These are phyloP conservation scores for Zaprionus vittiger DNA, from an alignment of 1,140 invertebrate species.

Conservation along the genomic window DNA sequence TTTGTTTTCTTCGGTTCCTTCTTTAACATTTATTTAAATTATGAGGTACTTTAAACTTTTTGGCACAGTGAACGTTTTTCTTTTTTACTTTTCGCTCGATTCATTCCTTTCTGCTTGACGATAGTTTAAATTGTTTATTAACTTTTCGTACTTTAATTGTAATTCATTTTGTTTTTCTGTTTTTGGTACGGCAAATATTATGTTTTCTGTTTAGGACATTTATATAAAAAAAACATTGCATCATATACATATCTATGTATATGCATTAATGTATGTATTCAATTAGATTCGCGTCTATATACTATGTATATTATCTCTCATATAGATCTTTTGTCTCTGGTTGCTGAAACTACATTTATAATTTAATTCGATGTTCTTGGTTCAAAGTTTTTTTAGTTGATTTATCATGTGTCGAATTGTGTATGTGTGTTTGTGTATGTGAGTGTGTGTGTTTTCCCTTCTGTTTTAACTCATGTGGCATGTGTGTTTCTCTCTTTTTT, in stretches of 20 bases:
- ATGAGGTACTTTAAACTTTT: slow-evolving; percentile 84
- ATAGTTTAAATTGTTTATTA: slow-evolving; percentile 55
- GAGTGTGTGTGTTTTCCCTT: background rate
- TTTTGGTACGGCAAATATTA: slow-evolving; percentile 71
- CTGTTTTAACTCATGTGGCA: background rate
- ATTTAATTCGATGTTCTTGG: slow-evolving; percentile 14
- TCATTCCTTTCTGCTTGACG: slow-evolving; percentile 33
- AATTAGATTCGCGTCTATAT: slow-evolving; percentile 7
- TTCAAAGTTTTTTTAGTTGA: slow-evolving; percentile 3
- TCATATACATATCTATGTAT: slow-evolving; percentile 20
- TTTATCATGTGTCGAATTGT: background rate
- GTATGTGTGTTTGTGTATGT: background rate
- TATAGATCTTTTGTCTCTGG: background rate
- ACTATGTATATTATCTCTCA: slow-evolving; percentile 2
- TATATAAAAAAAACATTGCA: slow-evolving; percentile 46
- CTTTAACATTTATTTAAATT: slow-evolving; percentile 81
- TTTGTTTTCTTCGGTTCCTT: slow-evolving; percentile 39
- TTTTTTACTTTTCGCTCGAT: slow-evolving; percentile 63
- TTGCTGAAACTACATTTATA: slow-evolving; percentile 8
- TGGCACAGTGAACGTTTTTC: slow-evolving; percentile 84
- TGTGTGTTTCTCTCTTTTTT: background rate
- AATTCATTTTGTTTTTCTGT: slow-evolving; percentile 24
- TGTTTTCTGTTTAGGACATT: slow-evolving; percentile 52
- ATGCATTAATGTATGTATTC: slow-evolving; percentile 16
- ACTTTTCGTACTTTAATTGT: slow-evolving; percentile 33